Evolutionary conservation across 2,888 invertebrate species (phyloP), one percentile per base, ranked within the genome.

Genomic region (Lepidocyrtinus sp.): DNA sequence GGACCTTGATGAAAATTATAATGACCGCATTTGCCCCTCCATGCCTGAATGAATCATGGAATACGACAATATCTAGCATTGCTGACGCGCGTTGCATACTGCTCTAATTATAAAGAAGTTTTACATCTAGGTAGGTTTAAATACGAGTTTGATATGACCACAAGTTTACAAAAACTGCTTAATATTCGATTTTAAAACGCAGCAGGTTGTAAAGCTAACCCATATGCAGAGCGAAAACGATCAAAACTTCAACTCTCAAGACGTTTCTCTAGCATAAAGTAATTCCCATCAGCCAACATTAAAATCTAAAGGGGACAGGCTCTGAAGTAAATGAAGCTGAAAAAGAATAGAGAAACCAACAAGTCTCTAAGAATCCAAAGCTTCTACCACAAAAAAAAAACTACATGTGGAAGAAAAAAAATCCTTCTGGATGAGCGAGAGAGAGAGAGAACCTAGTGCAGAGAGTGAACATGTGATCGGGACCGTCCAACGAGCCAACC

Each of bases 321-420:
- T n/a, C n/a, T n/a, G n/a, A n/a, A 79, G 68, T 74, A 79, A 79
- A 74, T 79, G 79, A 74, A 74, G 79, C 74, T 74, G 25, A 74
- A 79, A 79, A 59, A 79, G 5, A 50, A 50, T 50, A 12, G 50
- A n/a, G n/a, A n/a, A n/a, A n/a, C n/a, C n/a, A n/a, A n/a, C n/a
- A n/a, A n/a, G n/a, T n/a, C n/a, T n/a, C n/a, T n/a, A n/a, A n/a
- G n/a, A n/a, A n/a, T n/a, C n/a, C n/a, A n/a, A n/a, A n/a, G n/a
- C n/a, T n/a, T n/a, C n/a, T n/a, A n/a, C n/a, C n/a, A n/a, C n/a
- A n/a, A n/a, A n/a, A n/a, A n/a, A n/a, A n/a, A n/a, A n/a, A n/a
- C n/a, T n/a, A n/a, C 67, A 25, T 45, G 67, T 45, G 12, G 50
- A 55, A 63, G 55, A 68, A 68, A 68, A 76, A 50, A 72, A 78